These are phyloP conservation scores for Channa argus DNA, from an alignment of 2,113 vertebrate genomes.

Conservation along the genomic window DNA sequence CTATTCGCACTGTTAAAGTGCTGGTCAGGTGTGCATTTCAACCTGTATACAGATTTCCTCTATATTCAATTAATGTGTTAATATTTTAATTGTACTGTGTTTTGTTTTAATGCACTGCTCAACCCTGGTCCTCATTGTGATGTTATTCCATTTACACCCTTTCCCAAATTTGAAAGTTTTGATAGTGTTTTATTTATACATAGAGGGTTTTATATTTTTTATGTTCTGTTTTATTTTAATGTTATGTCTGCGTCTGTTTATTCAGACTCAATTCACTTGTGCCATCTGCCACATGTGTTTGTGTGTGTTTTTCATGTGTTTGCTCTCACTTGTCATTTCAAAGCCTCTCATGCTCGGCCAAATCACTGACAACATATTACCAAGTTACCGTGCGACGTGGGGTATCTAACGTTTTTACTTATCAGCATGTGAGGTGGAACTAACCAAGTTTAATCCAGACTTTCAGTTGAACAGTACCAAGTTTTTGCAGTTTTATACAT, in stretches of 20 bases:
- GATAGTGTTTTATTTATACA: slow-evolving; percentile 75
- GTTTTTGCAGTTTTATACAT: neutral
- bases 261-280: slow-evolving; percentile 28
- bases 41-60: slow-evolving; percentile 55
- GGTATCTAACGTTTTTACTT: no score
- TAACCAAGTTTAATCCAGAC: no score
- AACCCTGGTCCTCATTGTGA: slow-evolving; percentile 69
- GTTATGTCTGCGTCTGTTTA: slow-evolving; percentile 41
- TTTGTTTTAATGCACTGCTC: slow-evolving; percentile 78
- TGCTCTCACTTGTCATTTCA: slow-evolving; percentile 27
- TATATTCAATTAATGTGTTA: slow-evolving; percentile 55
- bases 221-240: slow-evolving; percentile 60
- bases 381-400: neutral
- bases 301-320: slow-evolving; percentile 6
- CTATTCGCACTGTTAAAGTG: slow-evolving; percentile 54
- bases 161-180: slow-evolving; percentile 25
- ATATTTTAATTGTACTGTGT: slow-evolving; percentile 72
- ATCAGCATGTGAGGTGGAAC: neutral
- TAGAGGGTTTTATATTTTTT: slow-evolving; percentile 71
- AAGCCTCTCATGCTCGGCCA: slow-evolving; percentile 15
- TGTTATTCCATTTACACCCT: slow-evolving; percentile 39
- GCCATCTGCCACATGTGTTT: slow-evolving; percentile 6
- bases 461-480: neutral
- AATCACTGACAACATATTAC: neutral
- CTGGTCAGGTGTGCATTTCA: slow-evolving; percentile 66